Base-by-base conservation (phyloP, 2,888 invertebrate species). In the Protonemura montana region DNA sequence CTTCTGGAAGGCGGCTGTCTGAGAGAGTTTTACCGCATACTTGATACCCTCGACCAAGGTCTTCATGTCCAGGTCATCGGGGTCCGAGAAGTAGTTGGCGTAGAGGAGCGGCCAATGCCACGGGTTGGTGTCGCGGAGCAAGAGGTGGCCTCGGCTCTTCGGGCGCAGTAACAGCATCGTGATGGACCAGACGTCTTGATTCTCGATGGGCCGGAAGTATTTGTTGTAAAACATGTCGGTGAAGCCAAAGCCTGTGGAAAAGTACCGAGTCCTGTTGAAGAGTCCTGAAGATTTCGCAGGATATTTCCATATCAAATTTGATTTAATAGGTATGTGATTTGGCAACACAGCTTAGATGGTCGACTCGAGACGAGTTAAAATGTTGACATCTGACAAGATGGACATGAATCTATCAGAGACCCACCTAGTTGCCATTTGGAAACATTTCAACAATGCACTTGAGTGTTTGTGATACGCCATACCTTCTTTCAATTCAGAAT, bases 1-100 rank as follows among this genome's bases (percentile, higher is more conserved):
- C 90, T 96, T 96, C 89, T 95, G 94, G 90, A 97, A 97, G 0
- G 96, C 95, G 86, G 94, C 93, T 0, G 96, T 95, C 89, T 96
- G 94, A 86, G 95, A 95, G 3, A 97, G 94, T 89, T 89, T 88
- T 3, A 90, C 86, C 13, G 90, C 90, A n/a, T 90, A 89, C 88
- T 91, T 91, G 7, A 89, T 88, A 25, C 97, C 97, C 91, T 97
- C 97, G 0, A 97, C 95, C n/a, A 98, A 92, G 0, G 95, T 94
- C 86, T 95, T 94, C 0, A 96, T 95, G 35, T 35, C 35, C 35
- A 35, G 35, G 87, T 93, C 93, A 27, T 91, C 89, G 0, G 91
- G 90, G 27, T 92, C 92, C 5, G 91, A 88, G 82, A 94, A 91
- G 88, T 94, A 95, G 88, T 94, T 94, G 0, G 94, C 93, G 89